A percentile compares a stretch with the other conserved stretches of the same genome.
Evolutionary conservation across 23 tunicate species (phyloP).

Genomic region (Trididemnum nubilum): DNA sequence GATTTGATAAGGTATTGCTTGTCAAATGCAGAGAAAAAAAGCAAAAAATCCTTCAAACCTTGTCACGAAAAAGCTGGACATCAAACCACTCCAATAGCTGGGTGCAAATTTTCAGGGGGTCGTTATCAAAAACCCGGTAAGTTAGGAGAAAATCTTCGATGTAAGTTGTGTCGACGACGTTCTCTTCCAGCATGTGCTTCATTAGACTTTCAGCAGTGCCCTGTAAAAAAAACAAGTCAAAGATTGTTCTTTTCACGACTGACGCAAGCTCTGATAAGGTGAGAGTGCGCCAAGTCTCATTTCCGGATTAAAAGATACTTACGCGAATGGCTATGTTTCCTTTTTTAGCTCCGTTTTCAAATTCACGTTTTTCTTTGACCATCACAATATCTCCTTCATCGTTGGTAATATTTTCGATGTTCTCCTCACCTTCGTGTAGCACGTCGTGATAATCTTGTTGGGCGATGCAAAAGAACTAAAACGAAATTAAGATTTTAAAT

Average conservation of each 20-base stretch:
- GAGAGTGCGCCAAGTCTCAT: not conserved
- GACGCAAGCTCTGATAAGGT: not conserved
- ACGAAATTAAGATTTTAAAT: too few species aligned
- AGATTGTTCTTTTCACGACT: not conserved
- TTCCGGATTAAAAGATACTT: not conserved
- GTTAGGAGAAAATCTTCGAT: conserved; percentile 92
- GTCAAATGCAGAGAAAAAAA: not conserved
- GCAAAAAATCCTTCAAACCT: conserved; percentile 58
- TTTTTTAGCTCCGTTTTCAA: conserved; percentile 61
- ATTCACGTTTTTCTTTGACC: conserved; percentile 94
- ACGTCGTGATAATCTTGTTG: conserved; percentile 91
- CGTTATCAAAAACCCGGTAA: conserved; percentile 81
- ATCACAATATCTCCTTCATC: conserved; percentile 72
- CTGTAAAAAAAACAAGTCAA: conserved; percentile 29
- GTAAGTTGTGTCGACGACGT: conserved; percentile 81
- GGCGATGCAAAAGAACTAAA: conserved; percentile 91
- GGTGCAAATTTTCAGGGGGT: conserved; percentile 65
- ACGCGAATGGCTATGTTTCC: conserved; percentile 90
- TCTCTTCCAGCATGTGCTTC: conserved; percentile 83
- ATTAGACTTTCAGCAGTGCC: conserved; percentile 80
- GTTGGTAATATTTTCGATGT: conserved; percentile 59
- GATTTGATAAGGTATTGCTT: not conserved
- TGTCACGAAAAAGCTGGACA: conserved; percentile 54
- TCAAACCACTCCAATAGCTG: conserved; percentile 89
- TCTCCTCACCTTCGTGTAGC: conserved; percentile 92